phyloP scores from a whole-genome alignment of 2,797 vertebrate species.

The Anableps anableps region DNA sequence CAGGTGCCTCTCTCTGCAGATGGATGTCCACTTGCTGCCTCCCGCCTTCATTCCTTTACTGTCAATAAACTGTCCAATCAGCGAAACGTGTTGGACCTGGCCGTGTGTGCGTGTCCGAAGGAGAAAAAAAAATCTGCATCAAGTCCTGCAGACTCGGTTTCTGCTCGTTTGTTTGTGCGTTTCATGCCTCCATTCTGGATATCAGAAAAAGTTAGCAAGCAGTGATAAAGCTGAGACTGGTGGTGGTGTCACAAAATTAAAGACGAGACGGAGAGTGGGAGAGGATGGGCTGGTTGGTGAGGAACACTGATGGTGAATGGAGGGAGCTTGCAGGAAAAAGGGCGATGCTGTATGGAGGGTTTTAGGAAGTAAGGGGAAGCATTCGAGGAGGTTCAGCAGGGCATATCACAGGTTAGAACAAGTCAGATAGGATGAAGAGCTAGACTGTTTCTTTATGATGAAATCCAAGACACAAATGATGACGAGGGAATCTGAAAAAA shows the following conservation, averaged over 20 bases:
- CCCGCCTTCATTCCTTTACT: conserved; percentile 52
- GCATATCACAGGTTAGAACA: conserved; percentile 12
- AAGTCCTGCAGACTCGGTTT: conserved; percentile 12
- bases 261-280: conserved; percentile 26
- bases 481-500: conserved; percentile 67
- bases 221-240: conserved; percentile 41
- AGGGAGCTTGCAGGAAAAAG: conserved; percentile 4
- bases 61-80: conserved; percentile 56
- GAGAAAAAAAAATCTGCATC: conserved; percentile 15
- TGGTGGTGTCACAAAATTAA: conserved; percentile 55
- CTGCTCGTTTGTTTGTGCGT: conserved; percentile 17
- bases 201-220: conserved; percentile 54
- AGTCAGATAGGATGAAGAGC: conserved; percentile 2
- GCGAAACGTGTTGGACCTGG: conserved; percentile 36
- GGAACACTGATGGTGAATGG: conserved; percentile 8
- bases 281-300: neutral
- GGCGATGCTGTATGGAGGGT: conserved; percentile 7
- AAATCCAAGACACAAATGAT: conserved; percentile 49
- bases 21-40: conserved; percentile 45
- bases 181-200: conserved; percentile 44
- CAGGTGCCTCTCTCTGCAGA: conserved; percentile 46
- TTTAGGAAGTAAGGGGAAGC: neutral
- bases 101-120: neutral
- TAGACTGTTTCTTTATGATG: conserved; percentile 23
- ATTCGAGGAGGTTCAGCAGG: conserved; percentile 24